Conservation (phyloP, 2,888 invertebrate species). For the Lithophane ornitopus region DNA sequence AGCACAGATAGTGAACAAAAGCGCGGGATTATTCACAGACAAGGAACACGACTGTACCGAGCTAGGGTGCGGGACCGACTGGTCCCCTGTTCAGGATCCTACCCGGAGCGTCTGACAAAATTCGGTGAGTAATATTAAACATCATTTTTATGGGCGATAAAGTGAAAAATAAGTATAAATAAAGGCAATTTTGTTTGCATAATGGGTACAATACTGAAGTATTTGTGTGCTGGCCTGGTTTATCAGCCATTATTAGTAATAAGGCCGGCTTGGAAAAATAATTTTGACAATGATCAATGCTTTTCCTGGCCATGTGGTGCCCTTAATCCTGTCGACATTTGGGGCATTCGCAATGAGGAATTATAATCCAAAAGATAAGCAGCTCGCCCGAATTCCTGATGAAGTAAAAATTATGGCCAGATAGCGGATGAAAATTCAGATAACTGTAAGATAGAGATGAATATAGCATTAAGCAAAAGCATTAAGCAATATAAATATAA, state of each 20-base stretch:
- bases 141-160: constrained; percentile 44
- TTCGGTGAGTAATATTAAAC: constrained; percentile 46
- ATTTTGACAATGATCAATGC: constrained; percentile 19
- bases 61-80: constrained; percentile 64
- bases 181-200: constrained; percentile 48
- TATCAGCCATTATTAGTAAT: constrained; percentile 8
- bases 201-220: constrained; percentile 31
- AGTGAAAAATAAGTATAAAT: constrained; percentile 48
- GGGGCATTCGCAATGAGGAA: not conserved
- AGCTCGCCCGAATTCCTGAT: not conserved
- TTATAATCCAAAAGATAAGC: constrained; percentile 1
- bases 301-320: constrained; percentile 38
- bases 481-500: no score
- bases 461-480: no score
- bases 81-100: constrained; percentile 45
- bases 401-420: not conserved
- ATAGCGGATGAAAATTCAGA: not conserved
- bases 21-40: constrained; percentile 62
- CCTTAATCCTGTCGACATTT: constrained; percentile 11
- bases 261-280: not conserved
- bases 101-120: constrained; percentile 50
- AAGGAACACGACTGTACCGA: constrained; percentile 54
- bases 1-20: constrained; percentile 60
- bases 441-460: not conserved
- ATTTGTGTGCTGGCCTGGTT: not conserved